phyloP scores from a whole-genome alignment of 2,888 invertebrate species.

The Scaptomyza flava region DNA sequence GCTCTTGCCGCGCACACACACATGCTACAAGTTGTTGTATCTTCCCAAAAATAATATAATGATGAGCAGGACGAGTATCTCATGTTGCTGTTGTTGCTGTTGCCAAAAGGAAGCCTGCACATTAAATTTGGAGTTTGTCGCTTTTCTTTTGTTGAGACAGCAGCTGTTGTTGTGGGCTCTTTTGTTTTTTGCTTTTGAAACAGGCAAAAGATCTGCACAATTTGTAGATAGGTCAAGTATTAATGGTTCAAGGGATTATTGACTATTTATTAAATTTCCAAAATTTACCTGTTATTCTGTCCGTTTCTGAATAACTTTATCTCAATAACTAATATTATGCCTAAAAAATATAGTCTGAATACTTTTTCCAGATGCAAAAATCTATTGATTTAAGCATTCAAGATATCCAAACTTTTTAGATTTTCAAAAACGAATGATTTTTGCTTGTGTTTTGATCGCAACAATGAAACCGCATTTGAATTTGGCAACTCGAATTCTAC shows the following conservation, averaged over 20 bases:
- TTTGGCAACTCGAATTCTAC: too few relatives aligned
- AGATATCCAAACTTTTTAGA: too few relatives aligned
- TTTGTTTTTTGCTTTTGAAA: background rate
- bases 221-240: conserved; percentile 33
- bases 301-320: too few relatives aligned
- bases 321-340: too few relatives aligned
- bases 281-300: too few relatives aligned
- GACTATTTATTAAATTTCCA: too few relatives aligned
- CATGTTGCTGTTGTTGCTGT: conserved; percentile 6
- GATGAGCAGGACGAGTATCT: conserved; percentile 37
- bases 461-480: too few relatives aligned
- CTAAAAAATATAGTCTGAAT: too few relatives aligned
- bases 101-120: conserved; percentile 35
- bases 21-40: conserved; percentile 48
- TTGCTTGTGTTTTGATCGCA: too few relatives aligned
- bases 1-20: conserved; percentile 40
- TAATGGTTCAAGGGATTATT: background rate
- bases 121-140: conserved; percentile 55
- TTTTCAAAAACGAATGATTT: too few relatives aligned
- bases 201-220: background rate
- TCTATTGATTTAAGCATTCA: too few relatives aligned
- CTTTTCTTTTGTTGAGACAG: conserved; percentile 16
- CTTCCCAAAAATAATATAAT: conserved; percentile 22
- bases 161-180: conserved; percentile 20
- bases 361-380: too few relatives aligned